phyloP scores from a whole-genome alignment of 2,888 invertebrate genomes.

The Hydrotaea diabolus region DNA sequence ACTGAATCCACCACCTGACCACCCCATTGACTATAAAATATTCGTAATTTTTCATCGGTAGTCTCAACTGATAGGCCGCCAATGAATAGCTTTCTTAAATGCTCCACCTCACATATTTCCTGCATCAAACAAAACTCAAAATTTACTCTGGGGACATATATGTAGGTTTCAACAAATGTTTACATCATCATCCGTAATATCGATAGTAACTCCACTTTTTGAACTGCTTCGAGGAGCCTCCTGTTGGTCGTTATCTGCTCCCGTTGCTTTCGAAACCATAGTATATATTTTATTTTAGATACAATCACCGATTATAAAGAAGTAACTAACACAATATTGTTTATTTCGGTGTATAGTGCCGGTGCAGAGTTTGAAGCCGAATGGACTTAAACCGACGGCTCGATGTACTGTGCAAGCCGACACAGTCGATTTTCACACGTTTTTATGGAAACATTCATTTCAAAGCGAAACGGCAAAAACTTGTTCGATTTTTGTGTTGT shows the following conservation, averaged over 20 bases:
- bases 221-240: neutral
- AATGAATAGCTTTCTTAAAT: constrained; percentile 95
- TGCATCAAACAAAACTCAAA: constrained; percentile 67
- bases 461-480: too few relatives aligned
- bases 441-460: too few relatives aligned
- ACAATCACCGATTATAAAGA: too few relatives aligned
- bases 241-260: neutral
- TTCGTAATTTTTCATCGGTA: constrained; percentile 92
- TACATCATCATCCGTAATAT: constrained; percentile 70
- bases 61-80: constrained; percentile 97
- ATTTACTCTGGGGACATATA: neutral
- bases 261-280: constrained; percentile 22
- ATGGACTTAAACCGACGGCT: too few relatives aligned
- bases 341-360: too few relatives aligned
- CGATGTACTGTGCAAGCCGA: too few relatives aligned
- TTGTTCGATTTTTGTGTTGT: too few relatives aligned
- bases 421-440: too few relatives aligned
- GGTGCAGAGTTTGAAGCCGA: too few relatives aligned
- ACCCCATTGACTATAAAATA: constrained; percentile 97
- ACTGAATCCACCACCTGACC: constrained; percentile 96
- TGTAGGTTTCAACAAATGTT: neutral
- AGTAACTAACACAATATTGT: too few relatives aligned
- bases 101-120: constrained; percentile 83
- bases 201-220: neutral
- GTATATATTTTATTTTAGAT: too few relatives aligned